phyloP scores from a whole-genome alignment of 2,797 vertebrate genomes.

The Chiloscyllium punctatum region DNA sequence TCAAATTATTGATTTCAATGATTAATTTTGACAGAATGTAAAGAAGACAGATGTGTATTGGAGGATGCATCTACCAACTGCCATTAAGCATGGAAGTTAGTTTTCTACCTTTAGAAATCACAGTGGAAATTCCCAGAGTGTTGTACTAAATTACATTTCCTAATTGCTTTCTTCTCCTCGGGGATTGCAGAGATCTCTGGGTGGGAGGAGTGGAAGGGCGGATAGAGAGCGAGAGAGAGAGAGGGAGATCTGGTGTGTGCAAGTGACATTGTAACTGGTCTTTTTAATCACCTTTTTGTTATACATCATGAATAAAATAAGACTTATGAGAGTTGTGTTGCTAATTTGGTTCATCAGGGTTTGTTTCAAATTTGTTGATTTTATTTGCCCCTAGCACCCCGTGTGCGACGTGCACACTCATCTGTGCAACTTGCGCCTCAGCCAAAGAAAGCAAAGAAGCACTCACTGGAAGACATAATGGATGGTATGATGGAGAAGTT shows the following conservation, averaged over 20 bases:
- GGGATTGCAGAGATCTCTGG: not conserved
- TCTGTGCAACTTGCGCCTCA: constrained; percentile 30
- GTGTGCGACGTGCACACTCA: constrained; percentile 18
- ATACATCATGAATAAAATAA: not conserved
- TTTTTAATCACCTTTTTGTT: not conserved
- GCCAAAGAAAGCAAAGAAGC: constrained; percentile 31
- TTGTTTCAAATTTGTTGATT: constrained; percentile 17
- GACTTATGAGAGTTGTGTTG: not conserved
- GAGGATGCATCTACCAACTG: not conserved
- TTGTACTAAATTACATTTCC: not conserved
- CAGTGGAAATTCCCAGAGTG: not conserved
- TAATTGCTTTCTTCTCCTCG: not conserved
- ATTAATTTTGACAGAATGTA: not conserved
- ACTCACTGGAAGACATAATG: constrained; percentile 35
- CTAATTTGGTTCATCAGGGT: not conserved
- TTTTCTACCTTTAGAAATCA: not conserved
- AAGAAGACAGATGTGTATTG: not conserved
- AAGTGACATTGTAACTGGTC: not conserved
- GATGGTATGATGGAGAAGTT: constrained; percentile 36
- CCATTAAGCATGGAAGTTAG: not conserved
- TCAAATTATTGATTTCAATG: not conserved
- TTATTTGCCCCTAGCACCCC: not conserved
- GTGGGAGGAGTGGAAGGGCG: no score
- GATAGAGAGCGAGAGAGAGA: no score
- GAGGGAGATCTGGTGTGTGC: not conserved